These are phyloP conservation scores for Thereva nobilitata DNA, from an alignment of 2,888 invertebrate genomes.

Conservation along the genomic window DNA sequence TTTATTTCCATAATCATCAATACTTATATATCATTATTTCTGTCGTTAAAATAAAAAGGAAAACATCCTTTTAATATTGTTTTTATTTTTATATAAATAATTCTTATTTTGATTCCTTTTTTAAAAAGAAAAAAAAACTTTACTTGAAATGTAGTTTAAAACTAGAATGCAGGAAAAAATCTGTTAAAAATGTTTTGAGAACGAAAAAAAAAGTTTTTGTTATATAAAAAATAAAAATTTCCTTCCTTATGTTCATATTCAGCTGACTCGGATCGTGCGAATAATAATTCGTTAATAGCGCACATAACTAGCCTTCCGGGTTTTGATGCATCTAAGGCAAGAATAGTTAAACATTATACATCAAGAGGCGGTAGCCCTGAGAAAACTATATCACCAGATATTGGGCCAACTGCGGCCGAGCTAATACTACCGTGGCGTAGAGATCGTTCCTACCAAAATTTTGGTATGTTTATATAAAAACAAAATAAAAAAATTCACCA, in stretches of 20 bases:
- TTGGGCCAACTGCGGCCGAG: slow-evolving; percentile 77
- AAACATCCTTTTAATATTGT: no score
- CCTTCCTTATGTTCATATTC: slow-evolving; percentile 30
- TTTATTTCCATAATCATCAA: no score
- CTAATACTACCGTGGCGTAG: slow-evolving; percentile 84
- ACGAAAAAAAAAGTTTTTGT: no score
- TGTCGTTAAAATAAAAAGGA: no score
- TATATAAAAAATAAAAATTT: no score
- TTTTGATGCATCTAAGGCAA: slow-evolving; percentile 71
- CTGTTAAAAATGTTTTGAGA: no score
- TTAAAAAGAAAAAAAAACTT: no score
- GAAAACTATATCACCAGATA: slow-evolving; percentile 58
- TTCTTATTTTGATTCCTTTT: no score
- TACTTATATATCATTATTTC: no score
- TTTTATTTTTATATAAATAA: no score
- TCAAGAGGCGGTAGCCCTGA: slow-evolving; percentile 51
- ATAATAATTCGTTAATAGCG: slow-evolving; percentile 71
- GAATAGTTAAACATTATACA: slow-evolving; percentile 71
- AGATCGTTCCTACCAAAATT: slow-evolving; percentile 72
- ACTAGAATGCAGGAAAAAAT: no score
- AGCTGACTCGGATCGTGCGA: slow-evolving; percentile 62
- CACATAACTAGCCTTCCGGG: slow-evolving; percentile 71
- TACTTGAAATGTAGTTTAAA: no score
- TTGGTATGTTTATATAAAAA: slow-evolving; percentile 63
- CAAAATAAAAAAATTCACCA: not conserved